Evolutionary conservation across 2,888 invertebrate species (phyloP).

Genomic region (Nysson spinosus): DNA sequence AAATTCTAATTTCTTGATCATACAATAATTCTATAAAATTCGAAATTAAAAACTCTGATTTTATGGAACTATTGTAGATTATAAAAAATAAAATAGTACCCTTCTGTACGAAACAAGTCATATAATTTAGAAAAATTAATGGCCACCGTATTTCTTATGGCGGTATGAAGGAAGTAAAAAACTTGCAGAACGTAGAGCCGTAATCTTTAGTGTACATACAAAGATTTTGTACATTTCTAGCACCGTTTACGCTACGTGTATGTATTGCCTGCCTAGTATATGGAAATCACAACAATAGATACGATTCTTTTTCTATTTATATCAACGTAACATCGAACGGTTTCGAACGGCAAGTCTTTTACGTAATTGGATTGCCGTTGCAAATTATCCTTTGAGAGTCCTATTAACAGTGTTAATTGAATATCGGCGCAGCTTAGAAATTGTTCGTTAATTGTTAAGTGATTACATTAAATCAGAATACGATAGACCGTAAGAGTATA

Average conservation of each 20-base stretch:
- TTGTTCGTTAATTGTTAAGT: conserved; percentile 36
- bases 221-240: background rate
- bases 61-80: too few relatives aligned
- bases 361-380: conserved; percentile 22
- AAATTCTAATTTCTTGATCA: too few relatives aligned
- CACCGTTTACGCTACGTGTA: conserved; percentile 13
- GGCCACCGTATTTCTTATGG: too few relatives aligned
- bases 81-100: too few relatives aligned
- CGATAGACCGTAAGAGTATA: conserved; percentile 36
- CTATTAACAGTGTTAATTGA: conserved; percentile 21
- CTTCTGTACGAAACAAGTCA: too few relatives aligned
- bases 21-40: too few relatives aligned
- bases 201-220: background rate
- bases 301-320: conserved; percentile 19
- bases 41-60: too few relatives aligned
- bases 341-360: conserved; percentile 19
- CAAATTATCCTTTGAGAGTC: conserved; percentile 19
- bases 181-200: background rate
- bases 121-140: too few relatives aligned
- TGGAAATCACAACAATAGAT: conserved; percentile 3
- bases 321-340: conserved; percentile 28
- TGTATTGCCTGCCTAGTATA: conserved; percentile 14
- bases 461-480: conserved; percentile 37
- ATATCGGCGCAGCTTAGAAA: conserved; percentile 16
- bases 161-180: too few relatives aligned